Conservation (phyloP, 2,888 invertebrate species). For the Iselma pallidipennis region DNA sequence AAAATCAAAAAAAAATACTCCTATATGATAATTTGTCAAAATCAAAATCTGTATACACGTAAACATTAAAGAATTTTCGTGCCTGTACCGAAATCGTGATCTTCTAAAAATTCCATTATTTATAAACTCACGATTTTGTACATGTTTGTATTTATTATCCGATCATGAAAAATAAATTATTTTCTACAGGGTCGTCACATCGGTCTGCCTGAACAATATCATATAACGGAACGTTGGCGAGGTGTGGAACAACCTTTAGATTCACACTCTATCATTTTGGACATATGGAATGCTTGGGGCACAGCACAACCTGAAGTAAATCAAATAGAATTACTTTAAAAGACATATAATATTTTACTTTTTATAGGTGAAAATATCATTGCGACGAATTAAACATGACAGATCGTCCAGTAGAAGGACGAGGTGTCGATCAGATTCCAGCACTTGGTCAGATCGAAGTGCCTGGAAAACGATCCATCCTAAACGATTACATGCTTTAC, state of each 20-base stretch:
- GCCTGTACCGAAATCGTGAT: not conserved
- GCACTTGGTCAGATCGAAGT: constrained; percentile 50
- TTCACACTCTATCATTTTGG: constrained; percentile 72
- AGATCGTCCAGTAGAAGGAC: constrained; percentile 49
- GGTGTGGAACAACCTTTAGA: constrained; percentile 75
- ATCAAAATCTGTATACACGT: not conserved
- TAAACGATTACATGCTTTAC: constrained; percentile 51
- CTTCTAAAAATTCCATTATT: constrained; percentile 16
- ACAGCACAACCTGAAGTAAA: constrained; percentile 67
- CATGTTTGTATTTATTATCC: constrained; percentile 3
- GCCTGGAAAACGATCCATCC: constrained; percentile 56
- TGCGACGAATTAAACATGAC: constrained; percentile 50
- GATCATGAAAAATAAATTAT: constrained; percentile 2
- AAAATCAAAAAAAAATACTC: not conserved
- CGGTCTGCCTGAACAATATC: constrained; percentile 59
- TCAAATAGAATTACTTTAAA: constrained; percentile 7
- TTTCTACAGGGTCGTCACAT: constrained; percentile 50
- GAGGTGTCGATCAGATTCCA: constrained; percentile 50
- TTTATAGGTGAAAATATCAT: constrained; percentile 55
- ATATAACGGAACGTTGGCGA: constrained; percentile 77
- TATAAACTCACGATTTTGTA: constrained; percentile 15
- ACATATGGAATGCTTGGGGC: constrained; percentile 83
- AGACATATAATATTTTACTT: no score
- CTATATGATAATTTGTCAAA: not conserved
- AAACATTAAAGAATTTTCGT: not conserved